Base-by-base conservation (phyloP, 2,888 invertebrate genomes). In the Watsonalla cultraria region DNA sequence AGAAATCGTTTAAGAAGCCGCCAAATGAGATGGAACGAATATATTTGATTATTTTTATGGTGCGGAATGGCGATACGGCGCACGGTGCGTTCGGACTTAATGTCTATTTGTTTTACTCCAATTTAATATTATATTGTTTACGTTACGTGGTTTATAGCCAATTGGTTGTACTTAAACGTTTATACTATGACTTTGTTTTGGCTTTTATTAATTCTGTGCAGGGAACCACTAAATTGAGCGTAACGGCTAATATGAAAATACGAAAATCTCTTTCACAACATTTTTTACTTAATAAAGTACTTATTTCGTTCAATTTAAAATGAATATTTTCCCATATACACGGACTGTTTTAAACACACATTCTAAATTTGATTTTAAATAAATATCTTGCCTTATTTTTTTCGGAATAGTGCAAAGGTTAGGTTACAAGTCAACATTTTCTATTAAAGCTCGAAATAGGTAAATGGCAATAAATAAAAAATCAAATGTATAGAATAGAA, bases 11-110 rank as follows among this genome's bases (percentile, higher is more conserved):
- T 90, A 90, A 90, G 90, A 89, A 82, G 83, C 82, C 80, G 82
- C 83, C 86, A 90, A 90, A 90, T 90, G 90, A 90, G 90, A 87
- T 86, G 90, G 89, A 90, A 90, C 89, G 86, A 88, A 90, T 90
- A 90, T 86, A 89, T 90, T 90, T 89, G 89, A 90, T 90, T 90
- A 90, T 88, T 89, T 90, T 90, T 90, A 90, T 88, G 87, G 86
- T 81, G 75, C 70, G 80, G 82, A 88, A 88, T 89, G 84, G 90
- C 86, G 84, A 85, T 87, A 86, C 84, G 80, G 75, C 67, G 66
- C 72, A 83, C 76, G 78, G 69, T 63, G 63, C 71, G 80, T 68
- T 70, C 77, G 76, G 72, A 67, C 78, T 77, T 86, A 86, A 89
- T 86, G 80, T 84, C 76, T 87, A 82, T 90, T 87, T 87, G 84